Percentiles rank a stretch among this genome's conserved stretches.
Evolutionary conservation across 1,140 invertebrate species (phyloP).

Genomic region (Thaumatotibia leucotreta): DNA sequence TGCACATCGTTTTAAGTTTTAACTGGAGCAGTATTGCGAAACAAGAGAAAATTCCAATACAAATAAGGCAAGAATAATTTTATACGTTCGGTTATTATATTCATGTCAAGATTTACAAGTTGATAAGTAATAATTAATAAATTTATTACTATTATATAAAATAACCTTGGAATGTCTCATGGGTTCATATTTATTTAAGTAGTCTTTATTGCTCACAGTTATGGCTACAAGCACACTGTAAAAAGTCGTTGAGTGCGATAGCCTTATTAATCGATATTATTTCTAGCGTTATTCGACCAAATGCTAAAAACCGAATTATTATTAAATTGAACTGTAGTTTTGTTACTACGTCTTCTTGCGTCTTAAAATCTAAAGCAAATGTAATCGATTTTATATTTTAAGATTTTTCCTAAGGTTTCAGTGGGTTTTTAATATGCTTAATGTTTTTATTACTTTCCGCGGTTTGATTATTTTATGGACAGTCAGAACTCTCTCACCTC

Average conservation of each 20-base stretch:
- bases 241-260: too few species aligned
- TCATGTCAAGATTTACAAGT: background rate
- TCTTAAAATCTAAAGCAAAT: too few species aligned
- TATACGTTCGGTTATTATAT: background rate
- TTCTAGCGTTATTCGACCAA: too few species aligned
- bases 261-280: too few species aligned
- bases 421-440: too few species aligned
- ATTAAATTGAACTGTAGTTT: background rate
- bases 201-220: background rate
- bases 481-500: background rate
- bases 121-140: background rate
- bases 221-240: too few species aligned
- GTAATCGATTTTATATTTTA: too few species aligned
- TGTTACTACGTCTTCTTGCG: too few species aligned
- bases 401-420: too few species aligned
- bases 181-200: background rate
- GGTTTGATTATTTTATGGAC: too few species aligned
- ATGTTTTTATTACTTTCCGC: too few species aligned
- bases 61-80: background rate
- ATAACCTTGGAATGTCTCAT: background rate
- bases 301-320: too few species aligned
- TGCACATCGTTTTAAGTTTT: background rate
- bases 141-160: background rate
- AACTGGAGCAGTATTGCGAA: constrained; percentile 5
- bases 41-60: background rate